Base-by-base conservation (phyloP, 2,797 vertebrate species). In the Paguma larvata region DNA sequence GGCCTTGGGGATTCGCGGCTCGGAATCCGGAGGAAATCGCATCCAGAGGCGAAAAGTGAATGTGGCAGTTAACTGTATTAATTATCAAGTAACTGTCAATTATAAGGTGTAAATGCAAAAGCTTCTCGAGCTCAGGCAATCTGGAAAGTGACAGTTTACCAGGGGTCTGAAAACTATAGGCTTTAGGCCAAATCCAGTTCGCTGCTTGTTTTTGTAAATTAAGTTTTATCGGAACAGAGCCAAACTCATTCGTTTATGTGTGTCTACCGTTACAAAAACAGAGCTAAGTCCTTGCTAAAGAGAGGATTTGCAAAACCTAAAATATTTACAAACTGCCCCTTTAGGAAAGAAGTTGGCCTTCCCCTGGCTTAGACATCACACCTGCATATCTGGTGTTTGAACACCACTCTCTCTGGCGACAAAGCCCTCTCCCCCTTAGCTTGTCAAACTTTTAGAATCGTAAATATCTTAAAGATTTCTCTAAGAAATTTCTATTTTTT, bases 161-260 rank as follows among this genome's bases (percentile, higher is more conserved):
- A 53, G 14, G 15, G 27, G 18, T 78, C 48, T 79, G 32, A 51
- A 79, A n/a, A 53, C 48, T n/a, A 12, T 18, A 73, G 44, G 13
- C n/a, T 48, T 62, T 53, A 12, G 30, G 34, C 34, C 51, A 96
- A 77, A 77, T 84, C 38, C 30, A 67, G 1, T 34, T 13, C 14
- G 21, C 59, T 62, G 77, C 41, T 83, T 83, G 77, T 34, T 94
- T 93, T 44, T 79, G 10, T 84, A 84, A 48, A 82, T 73, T 56
- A 95, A 93, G 30, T 82, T 89, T 86, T n/a, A 77, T 21, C 86
- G 44, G 91, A 63, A 93, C 11, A 21, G 6, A 75, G 44, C 46
- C 65, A 88, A 65, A 3, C 53, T 89, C 92, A 79, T 48, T 82
- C 34, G 67, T 82, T 62, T 83, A 83, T 41, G 2, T 65, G 48